Evolutionary conservation across 1,140 invertebrate genomes (phyloP).

Genomic region (Drosophila pruinosa): DNA sequence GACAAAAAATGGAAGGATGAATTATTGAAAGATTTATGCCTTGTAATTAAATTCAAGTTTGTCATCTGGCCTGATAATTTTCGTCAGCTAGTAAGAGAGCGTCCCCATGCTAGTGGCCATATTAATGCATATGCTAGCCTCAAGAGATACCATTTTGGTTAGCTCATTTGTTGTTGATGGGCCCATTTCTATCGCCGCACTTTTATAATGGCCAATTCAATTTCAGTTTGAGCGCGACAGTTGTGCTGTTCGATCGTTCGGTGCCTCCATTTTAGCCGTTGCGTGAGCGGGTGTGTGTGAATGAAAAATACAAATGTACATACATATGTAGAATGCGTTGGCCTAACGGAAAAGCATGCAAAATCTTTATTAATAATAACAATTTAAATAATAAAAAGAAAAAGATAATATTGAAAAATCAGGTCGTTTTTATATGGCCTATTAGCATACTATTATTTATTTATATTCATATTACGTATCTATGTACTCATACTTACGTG

Average conservation of each 20-base stretch:
- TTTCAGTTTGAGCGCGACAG: slow-evolving; percentile 68
- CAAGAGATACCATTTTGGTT: slow-evolving; percentile 48
- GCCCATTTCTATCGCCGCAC: slow-evolving; percentile 35
- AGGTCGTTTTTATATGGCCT: background rate
- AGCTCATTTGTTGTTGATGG: slow-evolving; percentile 8
- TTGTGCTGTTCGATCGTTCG: slow-evolving; percentile 63
- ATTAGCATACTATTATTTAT: background rate
- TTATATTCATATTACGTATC: background rate
- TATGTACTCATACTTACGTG: background rate
- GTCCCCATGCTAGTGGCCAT: slow-evolving; percentile 10
- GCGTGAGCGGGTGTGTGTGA: slow-evolving; percentile 27
- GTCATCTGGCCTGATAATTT: slow-evolving; percentile 66
- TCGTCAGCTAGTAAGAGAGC: slow-evolving; percentile 47
- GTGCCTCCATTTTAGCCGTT: slow-evolving; percentile 50
- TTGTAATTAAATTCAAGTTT: slow-evolving; percentile 79
- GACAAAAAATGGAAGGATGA: too few species aligned
- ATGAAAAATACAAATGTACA: slow-evolving; percentile 42
- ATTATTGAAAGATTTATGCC: slow-evolving; percentile 13
- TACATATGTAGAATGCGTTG: slow-evolving; percentile 60
- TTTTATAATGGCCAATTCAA: slow-evolving; percentile 44
- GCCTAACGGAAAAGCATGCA: slow-evolving; percentile 33
- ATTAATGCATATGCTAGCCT: background rate
- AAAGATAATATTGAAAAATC: background rate
- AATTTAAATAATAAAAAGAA: slow-evolving; percentile 3
- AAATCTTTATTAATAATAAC: slow-evolving; percentile 1